Evolutionary conservation across 2,888 invertebrate species (phyloP).

Genomic region (Amiota communis): DNA sequence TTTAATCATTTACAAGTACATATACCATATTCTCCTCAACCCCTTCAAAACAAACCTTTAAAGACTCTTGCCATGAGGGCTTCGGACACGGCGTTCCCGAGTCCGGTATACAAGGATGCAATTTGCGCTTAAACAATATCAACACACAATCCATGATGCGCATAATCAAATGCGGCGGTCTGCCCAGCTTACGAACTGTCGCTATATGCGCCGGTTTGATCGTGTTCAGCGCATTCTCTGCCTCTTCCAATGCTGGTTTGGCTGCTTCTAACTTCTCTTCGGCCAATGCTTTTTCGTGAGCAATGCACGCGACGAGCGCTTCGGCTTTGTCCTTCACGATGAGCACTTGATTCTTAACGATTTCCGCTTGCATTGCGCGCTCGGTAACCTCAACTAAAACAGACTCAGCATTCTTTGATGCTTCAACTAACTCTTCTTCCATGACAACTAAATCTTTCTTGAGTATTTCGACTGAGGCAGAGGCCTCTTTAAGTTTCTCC

Average conservation of each 20-base stretch:
- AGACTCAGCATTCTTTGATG: slow-evolving; percentile 92
- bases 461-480: slow-evolving; percentile 91
- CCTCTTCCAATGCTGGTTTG: slow-evolving; percentile 95
- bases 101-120: slow-evolving; percentile 88
- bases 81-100: slow-evolving; percentile 87
- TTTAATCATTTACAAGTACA: background rate
- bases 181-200: slow-evolving; percentile 92
- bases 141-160: slow-evolving; percentile 98
- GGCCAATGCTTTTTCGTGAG: slow-evolving; percentile 91
- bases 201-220: slow-evolving; percentile 98
- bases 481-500: slow-evolving; percentile 95
- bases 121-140: slow-evolving; percentile 90
- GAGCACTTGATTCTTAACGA: slow-evolving; percentile 95
- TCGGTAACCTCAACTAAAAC: slow-evolving; percentile 93
- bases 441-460: slow-evolving; percentile 94
- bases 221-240: slow-evolving; percentile 94
- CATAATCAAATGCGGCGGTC: slow-evolving; percentile 98
- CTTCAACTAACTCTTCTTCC: slow-evolving; percentile 94
- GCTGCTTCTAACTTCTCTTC: slow-evolving; percentile 96
- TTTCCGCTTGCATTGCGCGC: slow-evolving; percentile 95
- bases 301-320: slow-evolving; percentile 87
- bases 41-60: slow-evolving; percentile 78
- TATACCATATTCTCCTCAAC: too few relatives aligned
- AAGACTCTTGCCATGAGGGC: slow-evolving; percentile 96
- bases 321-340: slow-evolving; percentile 97